Conservation (phyloP, 23 tunicate species). For the Oikopleura vanhoeffeni region DNA sequence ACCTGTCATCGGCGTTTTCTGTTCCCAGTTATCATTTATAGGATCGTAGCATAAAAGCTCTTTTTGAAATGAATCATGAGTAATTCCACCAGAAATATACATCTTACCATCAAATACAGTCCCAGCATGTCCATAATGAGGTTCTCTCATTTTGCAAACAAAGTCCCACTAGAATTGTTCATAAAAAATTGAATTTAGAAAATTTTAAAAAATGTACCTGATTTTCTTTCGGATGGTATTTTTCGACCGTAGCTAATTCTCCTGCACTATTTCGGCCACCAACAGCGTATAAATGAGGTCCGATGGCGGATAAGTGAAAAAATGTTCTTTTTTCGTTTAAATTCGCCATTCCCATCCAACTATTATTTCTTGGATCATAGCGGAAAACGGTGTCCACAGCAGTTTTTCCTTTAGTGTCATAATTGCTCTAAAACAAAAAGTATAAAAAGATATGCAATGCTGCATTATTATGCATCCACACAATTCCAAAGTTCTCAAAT, state of each 20-base stretch:
- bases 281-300: conserved; percentile 78
- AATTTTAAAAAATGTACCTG: conserved; percentile 11
- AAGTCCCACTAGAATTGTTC: conserved; percentile 38
- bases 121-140: conserved; percentile 97
- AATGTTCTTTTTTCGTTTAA: conserved; percentile 80
- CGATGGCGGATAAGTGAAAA: conserved; percentile 79
- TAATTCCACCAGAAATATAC: conserved; percentile 97
- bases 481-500: too few relatives aligned
- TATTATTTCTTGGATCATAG: conserved; percentile 76
- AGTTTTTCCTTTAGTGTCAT: conserved; percentile 94
- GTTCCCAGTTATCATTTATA: conserved; percentile 48
- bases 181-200: neutral
- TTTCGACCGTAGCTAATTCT: conserved; percentile 73
- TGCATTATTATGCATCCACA: too few relatives aligned
- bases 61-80: conserved; percentile 96
- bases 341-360: conserved; percentile 47
- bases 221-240: conserved; percentile 54
- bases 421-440: too few relatives aligned
- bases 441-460: too few relatives aligned
- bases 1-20: conserved; percentile 27
- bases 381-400: conserved; percentile 95
- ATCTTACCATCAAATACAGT: conserved; percentile 90
- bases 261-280: conserved; percentile 96
- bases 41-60: conserved; percentile 80
- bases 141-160: conserved; percentile 91